Base-by-base conservation (phyloP, 2,113 vertebrate species). In the Anser brachyrhynchus region DNA sequence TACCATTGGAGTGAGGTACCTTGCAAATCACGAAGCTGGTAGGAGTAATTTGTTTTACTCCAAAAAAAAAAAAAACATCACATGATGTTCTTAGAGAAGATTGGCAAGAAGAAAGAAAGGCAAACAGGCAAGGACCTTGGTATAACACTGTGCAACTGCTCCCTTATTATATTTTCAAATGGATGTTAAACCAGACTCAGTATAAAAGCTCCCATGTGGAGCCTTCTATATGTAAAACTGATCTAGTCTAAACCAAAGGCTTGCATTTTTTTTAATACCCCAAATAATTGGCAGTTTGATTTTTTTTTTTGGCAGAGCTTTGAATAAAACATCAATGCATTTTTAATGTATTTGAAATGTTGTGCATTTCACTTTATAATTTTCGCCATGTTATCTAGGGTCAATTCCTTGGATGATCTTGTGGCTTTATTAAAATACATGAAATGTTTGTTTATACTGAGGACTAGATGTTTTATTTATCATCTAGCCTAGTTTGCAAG, bases 291-390 rank as follows among this genome's bases (percentile, higher is more conserved):
- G 31, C 25, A 69, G 21, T 66, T 88, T 87, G 71, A 75, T 43
- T 21, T 19, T 71, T 87, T 87, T 19, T 71, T 84, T 86, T 84
- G 35, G 23, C 19, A 77, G 55, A 65, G 70, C 31, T 93, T 93
- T 93, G 43, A 77, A 84, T 73, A 89, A 92, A 84, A 86, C 78
- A 66, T 87, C 73, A 92, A 5, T 96, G 61, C 5, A 20, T 95
- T 97, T 97, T 95, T 93, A 46, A 77, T 22, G 91, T 87, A 44
- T 75, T 84, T 87, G 43, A 95, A 90, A 91, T 65, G 52, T 75
- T 46, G 65, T 61, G 69, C 39, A 23, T 87, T 95, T 94, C 87
- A 82, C 73, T 91, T 96, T 80, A 28, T 61, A 80, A 19, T 91
- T 93, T 86, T 66, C 33, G 41, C 55, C n/a, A 16, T 67, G 35